Base-by-base conservation (phyloP, 2,888 invertebrate genomes). In the Leptinotarsa peninsularis region DNA sequence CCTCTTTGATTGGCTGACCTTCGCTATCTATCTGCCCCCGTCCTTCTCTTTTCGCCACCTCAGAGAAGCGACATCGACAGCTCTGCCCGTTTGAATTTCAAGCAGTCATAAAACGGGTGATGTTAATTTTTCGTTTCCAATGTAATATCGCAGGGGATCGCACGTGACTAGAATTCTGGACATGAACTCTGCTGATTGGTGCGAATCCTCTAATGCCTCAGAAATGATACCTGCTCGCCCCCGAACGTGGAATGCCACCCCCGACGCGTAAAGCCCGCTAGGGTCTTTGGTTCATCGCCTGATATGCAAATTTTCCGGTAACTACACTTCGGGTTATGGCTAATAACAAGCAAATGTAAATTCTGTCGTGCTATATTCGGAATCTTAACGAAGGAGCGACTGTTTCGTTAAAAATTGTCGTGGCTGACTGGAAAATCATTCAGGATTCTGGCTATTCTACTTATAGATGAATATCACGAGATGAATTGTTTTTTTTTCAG, bases 51-150 rank as follows among this genome's bases (percentile, higher is more conserved):
- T 79, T 78, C 79, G 75, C 75, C 80, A 78, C 79, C 80, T 80
- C 76, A 63, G 67, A 73, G 74, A 73, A 69, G 74, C 76, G 72
- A 76, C 80, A 79, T 82, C 83, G 80, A 79, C 80, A 79, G 78
- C 80, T 80, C 80, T 73, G 79, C 79, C 80, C 79, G 79, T 79
- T 81, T 81, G 83, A 83, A 83, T 83, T 83, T 82, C 88, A 88
- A 88, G 83, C 88, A 88, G 88, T 88, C 88, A 88, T 88, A 88
- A 88, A 88, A 87, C 87, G 86, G 85, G 83, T 85, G 87, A 88
- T 88, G 88, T 88, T 88, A 88, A 88, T 88, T 88, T 88, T 88
- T 88, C 86, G 79, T 79, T 84, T 83, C 83, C 86, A 85, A 85
- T 86, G 87, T 88, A 88, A 88, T 87, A 87, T 88, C 86, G 86